Evolutionary conservation across 2,113 vertebrate genomes (phyloP), one percentile per base, ranked within the genome.

Genomic region (Phalacrocorax aristotelis): DNA sequence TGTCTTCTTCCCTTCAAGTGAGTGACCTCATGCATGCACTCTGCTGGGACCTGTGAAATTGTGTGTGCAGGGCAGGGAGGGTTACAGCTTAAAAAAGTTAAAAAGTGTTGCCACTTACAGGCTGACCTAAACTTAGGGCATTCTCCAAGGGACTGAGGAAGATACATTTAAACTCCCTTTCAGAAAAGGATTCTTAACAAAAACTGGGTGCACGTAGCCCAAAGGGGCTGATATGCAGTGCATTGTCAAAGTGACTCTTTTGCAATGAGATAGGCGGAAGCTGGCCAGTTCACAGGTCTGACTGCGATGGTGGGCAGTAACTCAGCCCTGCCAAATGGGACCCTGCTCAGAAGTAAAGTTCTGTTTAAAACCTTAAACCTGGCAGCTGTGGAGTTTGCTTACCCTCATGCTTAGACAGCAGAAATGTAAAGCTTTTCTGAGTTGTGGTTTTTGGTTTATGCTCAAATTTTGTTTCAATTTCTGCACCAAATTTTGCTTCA

Each of bases 221-320:
- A 21, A 2, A 11, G 34, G 40, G 26, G 14, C 36, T 74, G 71
- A 19, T 27, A 10, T 0, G 4, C 20, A 30, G 11, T 11, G 36
- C 9, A 0, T 9, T 84, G 64, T n/a, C 21, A 57, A 34, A 66
- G 4, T 21, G 27, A 36, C 42, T 69, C 22, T 57, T 74, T 32
- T 70, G 65, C 25, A 23, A 0, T 21, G 49, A 30, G 32, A 11
- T 9, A 8, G 44, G 20, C 49, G 72, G 54, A 82, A 38, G 49
- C 25, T 14, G 27, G 19, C 22, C 68, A 26, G 36, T 25, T 83
- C 36, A 9, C 29, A 6, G 26, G 21, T 55, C 61, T 65, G 54
- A 8, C 3, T 21, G 49, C 18, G 7, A 18, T 1, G 55, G 51
- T 38, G 46, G 29, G 19, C 29, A 20, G 65, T 46, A 68, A 17